Evolutionary conservation across 2,113 vertebrate genomes (phyloP), one percentile per base, ranked within the genome.

Genomic region (Hemicordylus capensis): DNA sequence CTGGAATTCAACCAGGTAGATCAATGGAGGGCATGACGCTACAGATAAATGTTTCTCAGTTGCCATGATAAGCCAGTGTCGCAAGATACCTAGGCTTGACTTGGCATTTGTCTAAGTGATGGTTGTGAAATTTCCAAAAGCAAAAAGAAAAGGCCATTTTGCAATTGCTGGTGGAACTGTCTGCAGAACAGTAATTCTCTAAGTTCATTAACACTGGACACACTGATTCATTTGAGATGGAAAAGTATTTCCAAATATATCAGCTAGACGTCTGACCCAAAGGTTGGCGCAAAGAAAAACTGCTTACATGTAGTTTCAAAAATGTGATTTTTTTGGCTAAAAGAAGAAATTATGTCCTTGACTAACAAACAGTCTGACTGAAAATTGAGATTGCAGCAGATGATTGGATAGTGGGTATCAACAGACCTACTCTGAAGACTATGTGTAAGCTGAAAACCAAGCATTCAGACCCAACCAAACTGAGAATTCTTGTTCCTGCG

Each of bases 51-150:
- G 87, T 80, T 95, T 94, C 92, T 85, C 89, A 83, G 86, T 80
- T 85, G 85, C 87, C 88, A 69, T 92, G 92, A 90, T 92, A 92
- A 93, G 80, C 2, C 64, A 64, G 54, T 94, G 90, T 94, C 90
- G 93, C 92, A 90, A 95, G 92, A 86, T 88, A 24, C 78, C 88
- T 86, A 87, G 59, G 84, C 89, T 79, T 89, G 89, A 80, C 87
- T 92, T 84, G 11, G 84, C 83, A 69, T 90, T 91, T 90, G 88
- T 64, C 54, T 86, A 83, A 86, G 31, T 54, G 81, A 54, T 4
- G 7, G 75, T 95, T 94, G 90, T 92, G 93, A 95, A 94, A 95
- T 90, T 92, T 90, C 89, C 90, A 93, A 90, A 84, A 75, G 76
- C 56, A 0, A 89, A 88, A 88, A 82, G 48, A 26, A 46, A 48